Evolutionary conservation across 2,888 invertebrate species (phyloP).

Genomic region (Seira ritae): DNA sequence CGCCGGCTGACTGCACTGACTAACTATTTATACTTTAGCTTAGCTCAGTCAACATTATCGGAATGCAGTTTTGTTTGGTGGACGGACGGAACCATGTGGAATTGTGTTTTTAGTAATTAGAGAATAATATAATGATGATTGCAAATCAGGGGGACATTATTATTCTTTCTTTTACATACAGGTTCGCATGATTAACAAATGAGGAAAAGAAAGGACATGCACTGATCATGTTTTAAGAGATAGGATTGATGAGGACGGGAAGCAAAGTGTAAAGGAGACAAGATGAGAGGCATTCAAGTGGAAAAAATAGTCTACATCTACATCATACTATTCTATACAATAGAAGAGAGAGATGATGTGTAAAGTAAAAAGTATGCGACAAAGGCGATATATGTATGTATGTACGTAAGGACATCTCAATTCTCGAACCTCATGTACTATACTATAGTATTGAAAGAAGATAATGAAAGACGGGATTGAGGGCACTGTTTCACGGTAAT

Average conservation of each 20-base stretch:
- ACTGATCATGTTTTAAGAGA: constrained; percentile 3
- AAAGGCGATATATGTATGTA: neutral
- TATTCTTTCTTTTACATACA: neutral
- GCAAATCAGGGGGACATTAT: neutral
- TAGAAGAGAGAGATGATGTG: neutral
- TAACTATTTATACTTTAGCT: too few species aligned
- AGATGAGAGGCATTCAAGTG: constrained; percentile 51
- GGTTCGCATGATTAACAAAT: constrained; percentile 12
- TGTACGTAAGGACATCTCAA: neutral
- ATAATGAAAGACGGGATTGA: constrained; percentile 53
- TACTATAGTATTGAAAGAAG: neutral
- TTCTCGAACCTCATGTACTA: neutral
- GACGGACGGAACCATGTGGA: neutral
- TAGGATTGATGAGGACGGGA: neutral
- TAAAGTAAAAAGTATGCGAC: neutral
- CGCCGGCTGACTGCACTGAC: neutral
- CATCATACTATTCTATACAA: too few species aligned
- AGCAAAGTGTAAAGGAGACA: constrained; percentile 37
- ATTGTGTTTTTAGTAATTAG: constrained; percentile 50
- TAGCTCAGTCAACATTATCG: too few species aligned
- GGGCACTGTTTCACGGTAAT: constrained; percentile 67
- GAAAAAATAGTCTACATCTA: constrained; percentile 28
- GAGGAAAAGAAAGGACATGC: neutral
- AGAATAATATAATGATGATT: constrained; percentile 43
- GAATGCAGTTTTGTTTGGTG: neutral